A percentile compares a stretch with the other conserved stretches of the same genome.
Conservation (phyloP, 2,888 invertebrate species). For the Campoplex capitator region DNA sequence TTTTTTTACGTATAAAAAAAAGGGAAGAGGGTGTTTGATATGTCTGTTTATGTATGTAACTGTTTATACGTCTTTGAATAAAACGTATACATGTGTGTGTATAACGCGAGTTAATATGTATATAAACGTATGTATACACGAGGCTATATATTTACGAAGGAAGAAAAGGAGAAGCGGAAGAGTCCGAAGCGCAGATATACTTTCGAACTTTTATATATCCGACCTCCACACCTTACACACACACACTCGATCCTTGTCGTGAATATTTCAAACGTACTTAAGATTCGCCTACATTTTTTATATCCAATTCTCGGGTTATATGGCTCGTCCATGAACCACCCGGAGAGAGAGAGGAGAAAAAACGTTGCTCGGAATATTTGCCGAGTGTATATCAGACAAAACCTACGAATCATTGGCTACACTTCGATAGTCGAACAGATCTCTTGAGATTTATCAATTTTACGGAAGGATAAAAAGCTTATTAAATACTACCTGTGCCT, state of each 20-base stretch:
- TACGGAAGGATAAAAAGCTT: background rate
- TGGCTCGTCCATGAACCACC: slow-evolving; percentile 59
- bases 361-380: slow-evolving; percentile 49
- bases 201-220: slow-evolving; percentile 65
- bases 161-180: slow-evolving; percentile 19
- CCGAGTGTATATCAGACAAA: slow-evolving; percentile 32
- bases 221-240: slow-evolving; percentile 40
- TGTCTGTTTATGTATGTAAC: slow-evolving; percentile 20
- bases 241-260: slow-evolving; percentile 72
- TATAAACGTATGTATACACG: background rate
- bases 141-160: background rate
- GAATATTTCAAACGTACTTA: slow-evolving; percentile 81
- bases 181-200: slow-evolving; percentile 37
- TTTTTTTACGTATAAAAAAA: slow-evolving; percentile 46
- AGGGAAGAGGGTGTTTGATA: slow-evolving; percentile 31
- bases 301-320: slow-evolving; percentile 80
- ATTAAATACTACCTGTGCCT: background rate
- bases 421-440: slow-evolving; percentile 8
- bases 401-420: slow-evolving; percentile 9
- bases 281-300: slow-evolving; percentile 79
- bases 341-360: slow-evolving; percentile 45
- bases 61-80: background rate
- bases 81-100: background rate
- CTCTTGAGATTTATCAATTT: slow-evolving; percentile 3
- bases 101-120: background rate